Base-by-base conservation (phyloP, 1,140 invertebrate species). In the Heliothis virescens region DNA sequence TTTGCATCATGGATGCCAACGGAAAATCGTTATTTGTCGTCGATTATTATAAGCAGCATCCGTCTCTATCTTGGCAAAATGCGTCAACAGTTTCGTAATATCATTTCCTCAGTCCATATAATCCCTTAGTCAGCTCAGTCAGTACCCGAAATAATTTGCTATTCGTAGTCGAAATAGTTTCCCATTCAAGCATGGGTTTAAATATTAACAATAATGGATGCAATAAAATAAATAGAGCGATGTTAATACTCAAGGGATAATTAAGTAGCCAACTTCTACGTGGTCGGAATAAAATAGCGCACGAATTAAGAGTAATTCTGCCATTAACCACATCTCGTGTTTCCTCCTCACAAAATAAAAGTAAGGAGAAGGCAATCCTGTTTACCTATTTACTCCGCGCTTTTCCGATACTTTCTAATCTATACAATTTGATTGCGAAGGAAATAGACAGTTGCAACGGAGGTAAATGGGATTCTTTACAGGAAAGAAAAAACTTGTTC, bases 371-470 rank as follows among this genome's bases (percentile, higher is more conserved):
- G 2, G 21, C 26, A 26, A 72, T 13, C 52, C 57, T 72, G 21
- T 71, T 71, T 71, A 29, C 48, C 21, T 29, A 29, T 13, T 69
- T 69, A 50, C 48, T 71, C 52, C 21, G 12, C 18, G 67, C 48
- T 71, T 71, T 71, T 71, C 67, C 67, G 67, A 71, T 71, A 53
- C 67, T 71, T 71, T 71, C 52, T 18, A 72, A 41, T 72, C 13
- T 72, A 26, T 67, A 55, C 69, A 9, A 55, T 57, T 41, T 57
- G 12, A 71, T 53, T 71, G 18, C 7, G 21, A 18, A 48, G 67
- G 18, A 55, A 72, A 72, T 72, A 41, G 52, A 72, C 52, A 72
- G 69, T 41, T 72, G 69, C 69, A 72, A 16, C 21, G 69, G 67
- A 57, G 52, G 26, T 34, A 72, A 72, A 72, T 72, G 53, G 18